Percentiles rank a stretch among this genome's conserved stretches.
Evolutionary conservation across 2,113 vertebrate genomes (phyloP).

Genomic region (Alligator sinensis): DNA sequence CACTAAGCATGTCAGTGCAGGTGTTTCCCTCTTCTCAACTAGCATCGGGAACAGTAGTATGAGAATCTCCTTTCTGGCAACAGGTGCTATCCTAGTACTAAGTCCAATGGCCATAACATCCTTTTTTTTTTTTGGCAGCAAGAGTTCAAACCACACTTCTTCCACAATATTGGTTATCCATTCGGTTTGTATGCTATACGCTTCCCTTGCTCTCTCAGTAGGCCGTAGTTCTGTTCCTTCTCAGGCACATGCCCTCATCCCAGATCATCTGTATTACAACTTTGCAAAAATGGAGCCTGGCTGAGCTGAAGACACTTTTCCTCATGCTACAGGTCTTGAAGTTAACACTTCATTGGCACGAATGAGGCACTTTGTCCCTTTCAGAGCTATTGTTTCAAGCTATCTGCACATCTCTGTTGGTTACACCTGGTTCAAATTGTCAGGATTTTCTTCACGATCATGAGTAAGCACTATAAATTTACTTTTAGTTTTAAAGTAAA

Average conservation of each 20-base stretch:
- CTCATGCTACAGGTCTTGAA: background rate
- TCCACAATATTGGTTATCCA: background rate
- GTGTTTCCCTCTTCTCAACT: no score
- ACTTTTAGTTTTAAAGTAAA: conserved; percentile 1
- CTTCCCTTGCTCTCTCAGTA: background rate
- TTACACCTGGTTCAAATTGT: background rate
- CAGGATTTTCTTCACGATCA: background rate
- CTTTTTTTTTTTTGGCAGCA: no score
- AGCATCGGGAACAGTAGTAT: no score
- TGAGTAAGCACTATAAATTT: background rate
- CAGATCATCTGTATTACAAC: background rate
- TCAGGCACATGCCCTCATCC: background rate
- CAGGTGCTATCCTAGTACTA: no score
- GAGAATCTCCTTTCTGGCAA: no score
- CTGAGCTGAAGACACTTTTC: background rate
- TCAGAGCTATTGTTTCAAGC: background rate
- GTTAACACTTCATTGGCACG: background rate
- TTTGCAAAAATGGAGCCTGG: background rate
- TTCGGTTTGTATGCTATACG: background rate
- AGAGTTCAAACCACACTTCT: no score
- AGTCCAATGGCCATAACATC: no score
- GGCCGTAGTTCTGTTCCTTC: background rate
- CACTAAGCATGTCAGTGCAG: no score
- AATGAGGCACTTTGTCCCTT: background rate
- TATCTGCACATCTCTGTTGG: background rate